These are phyloP conservation scores for Agrochola litura DNA, from an alignment of 2,888 invertebrate species.

Conservation along the genomic window DNA sequence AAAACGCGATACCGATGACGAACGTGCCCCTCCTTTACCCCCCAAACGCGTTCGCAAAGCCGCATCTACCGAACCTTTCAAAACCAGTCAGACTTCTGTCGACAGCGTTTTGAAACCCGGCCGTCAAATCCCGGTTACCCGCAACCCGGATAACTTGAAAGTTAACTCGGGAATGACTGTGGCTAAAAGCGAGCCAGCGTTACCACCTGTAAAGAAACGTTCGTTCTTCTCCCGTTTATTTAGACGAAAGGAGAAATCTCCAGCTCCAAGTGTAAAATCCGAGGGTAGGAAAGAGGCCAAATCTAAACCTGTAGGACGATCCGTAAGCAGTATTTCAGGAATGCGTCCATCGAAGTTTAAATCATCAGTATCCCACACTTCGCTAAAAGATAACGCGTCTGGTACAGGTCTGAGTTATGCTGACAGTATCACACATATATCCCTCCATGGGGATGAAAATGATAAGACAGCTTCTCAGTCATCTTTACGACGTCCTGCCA, in stretches of 20 bases:
- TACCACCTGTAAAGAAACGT: conserved; percentile 87
- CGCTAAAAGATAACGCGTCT: conserved; percentile 85
- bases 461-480: conserved; percentile 81
- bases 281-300: conserved; percentile 78
- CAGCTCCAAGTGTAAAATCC: conserved; percentile 85
- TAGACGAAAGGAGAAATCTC: conserved; percentile 85
- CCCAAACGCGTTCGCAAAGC: conserved; percentile 94
- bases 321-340: conserved; percentile 91
- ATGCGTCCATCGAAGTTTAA: conserved; percentile 89
- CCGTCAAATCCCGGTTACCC: conserved; percentile 77
- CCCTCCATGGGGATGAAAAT: conserved; percentile 91
- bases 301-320: conserved; percentile 89
- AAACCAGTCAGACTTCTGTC: conserved; percentile 85
- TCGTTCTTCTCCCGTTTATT: conserved; percentile 88
- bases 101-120: conserved; percentile 85
- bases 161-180: conserved; percentile 73
- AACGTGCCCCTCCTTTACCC: conserved; percentile 94
- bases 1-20: conserved; percentile 91
- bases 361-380: conserved; percentile 84
- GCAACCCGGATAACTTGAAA: conserved; percentile 71
- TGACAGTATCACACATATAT: conserved; percentile 92
- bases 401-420: conserved; percentile 86
- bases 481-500: conserved; percentile 77
- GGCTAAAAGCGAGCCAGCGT: conserved; percentile 84
- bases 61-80: conserved; percentile 79